Evolutionary conservation across 2,113 vertebrate genomes (phyloP).

Genomic region (Paradisaea rubra): DNA sequence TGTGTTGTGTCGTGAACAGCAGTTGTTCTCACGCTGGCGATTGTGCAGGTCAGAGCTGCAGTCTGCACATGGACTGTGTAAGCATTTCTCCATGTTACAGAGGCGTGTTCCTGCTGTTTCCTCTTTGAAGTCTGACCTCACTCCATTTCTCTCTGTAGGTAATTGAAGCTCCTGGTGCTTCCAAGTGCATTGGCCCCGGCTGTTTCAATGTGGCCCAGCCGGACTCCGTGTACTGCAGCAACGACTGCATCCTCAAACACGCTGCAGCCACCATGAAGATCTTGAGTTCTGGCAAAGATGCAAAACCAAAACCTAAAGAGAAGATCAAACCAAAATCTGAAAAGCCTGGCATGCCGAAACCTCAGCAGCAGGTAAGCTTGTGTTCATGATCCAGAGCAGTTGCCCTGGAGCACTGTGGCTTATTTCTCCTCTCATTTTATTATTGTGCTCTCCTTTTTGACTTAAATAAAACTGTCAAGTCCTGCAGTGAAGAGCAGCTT

Average conservation of each 20-base stretch:
- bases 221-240: conserved; percentile 94
- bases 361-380: conserved; percentile 74
- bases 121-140: background rate
- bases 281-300: conserved; percentile 78
- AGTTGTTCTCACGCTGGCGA: fast-evolving
- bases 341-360: conserved; percentile 64
- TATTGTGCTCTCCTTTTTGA: background rate
- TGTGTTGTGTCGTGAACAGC: background rate
- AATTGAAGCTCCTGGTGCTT: conserved; percentile 62
- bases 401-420: background rate
- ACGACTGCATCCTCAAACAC: conserved; percentile 90
- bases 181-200: conserved; percentile 86
- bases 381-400: background rate
- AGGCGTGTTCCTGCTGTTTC: background rate
- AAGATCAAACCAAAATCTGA: conserved; percentile 70
- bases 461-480: background rate
- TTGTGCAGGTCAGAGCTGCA: background rate
- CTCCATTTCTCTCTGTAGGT: conserved; percentile 62
- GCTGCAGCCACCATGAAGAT: conserved; percentile 89
- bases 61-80: background rate
- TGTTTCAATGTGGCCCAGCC: conserved; percentile 82
- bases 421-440: background rate
- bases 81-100: background rate
- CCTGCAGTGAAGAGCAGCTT: background rate
- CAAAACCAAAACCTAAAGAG: conserved; percentile 73